Evolutionary conservation across 2,797 vertebrate genomes (phyloP).

Genomic region (Poecilia wingei): DNA sequence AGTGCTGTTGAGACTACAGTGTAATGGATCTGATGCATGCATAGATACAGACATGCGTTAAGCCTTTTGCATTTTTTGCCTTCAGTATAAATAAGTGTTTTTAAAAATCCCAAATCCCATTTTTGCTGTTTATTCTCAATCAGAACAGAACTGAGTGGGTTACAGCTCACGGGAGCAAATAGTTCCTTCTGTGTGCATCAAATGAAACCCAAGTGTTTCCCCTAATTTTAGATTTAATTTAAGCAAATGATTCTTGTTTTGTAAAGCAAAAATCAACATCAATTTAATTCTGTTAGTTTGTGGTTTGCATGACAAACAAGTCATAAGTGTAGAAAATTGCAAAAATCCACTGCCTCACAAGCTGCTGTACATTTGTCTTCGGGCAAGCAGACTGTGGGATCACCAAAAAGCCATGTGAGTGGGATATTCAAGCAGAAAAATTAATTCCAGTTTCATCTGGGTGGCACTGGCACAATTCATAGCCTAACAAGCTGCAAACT

Average conservation of each 20-base stretch:
- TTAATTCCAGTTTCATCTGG: constrained; percentile 47
- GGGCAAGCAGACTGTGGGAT: constrained; percentile 28
- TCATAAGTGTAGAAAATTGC: constrained; percentile 9
- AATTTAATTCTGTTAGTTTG: constrained; percentile 2
- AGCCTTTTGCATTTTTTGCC: neutral
- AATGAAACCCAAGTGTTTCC: neutral
- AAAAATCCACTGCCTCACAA: constrained; percentile 26
- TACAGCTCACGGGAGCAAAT: neutral
- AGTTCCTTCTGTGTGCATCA: neutral
- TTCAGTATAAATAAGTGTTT: neutral
- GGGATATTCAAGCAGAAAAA: constrained; percentile 46
- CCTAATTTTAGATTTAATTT: neutral
- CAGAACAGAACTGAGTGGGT: neutral
- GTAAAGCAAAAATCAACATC: neutral
- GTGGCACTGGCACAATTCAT: constrained; percentile 42
- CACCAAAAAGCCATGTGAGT: constrained; percentile 37
- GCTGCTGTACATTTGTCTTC: constrained; percentile 42
- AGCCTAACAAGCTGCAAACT: constrained; percentile 48
- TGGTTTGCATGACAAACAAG: neutral
- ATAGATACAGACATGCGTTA: neutral
- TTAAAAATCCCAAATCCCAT: neutral
- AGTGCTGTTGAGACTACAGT: neutral
- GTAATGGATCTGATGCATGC: neutral
- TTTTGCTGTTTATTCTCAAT: neutral
- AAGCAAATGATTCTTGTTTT: constrained; percentile 10